A percentile compares a stretch with the other conserved stretches of the same genome.
Conservation (phyloP, 2,113 vertebrate genomes). For the Leptodactylus fuscus region DNA sequence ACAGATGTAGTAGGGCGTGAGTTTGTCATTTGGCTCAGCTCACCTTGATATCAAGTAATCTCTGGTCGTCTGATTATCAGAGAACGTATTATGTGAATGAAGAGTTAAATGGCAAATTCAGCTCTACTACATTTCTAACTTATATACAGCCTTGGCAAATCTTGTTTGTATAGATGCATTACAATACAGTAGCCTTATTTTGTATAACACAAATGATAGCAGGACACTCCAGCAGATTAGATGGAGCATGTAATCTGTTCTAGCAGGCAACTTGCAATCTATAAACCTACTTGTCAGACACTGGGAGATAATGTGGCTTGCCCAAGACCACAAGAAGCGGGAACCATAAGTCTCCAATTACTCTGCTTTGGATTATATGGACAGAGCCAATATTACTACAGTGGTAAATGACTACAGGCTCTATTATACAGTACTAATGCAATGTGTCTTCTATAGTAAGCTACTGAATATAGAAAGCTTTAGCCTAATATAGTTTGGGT, state of each 20-base stretch:
- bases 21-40: not conserved
- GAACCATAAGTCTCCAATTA: not conserved
- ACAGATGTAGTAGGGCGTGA: not conserved
- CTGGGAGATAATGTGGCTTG: not conserved
- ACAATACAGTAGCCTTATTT: not conserved
- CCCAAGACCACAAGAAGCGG: not conserved
- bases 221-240: slow-evolving; percentile 1
- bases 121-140: not conserved
- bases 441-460: not conserved
- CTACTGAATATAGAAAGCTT: not conserved
- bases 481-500: not conserved
- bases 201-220: no score
- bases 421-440: not conserved
- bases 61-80: not conserved
- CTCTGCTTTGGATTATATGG: not conserved
- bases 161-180: not conserved
- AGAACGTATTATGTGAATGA: not conserved
- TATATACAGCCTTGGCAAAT: not conserved
- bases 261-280: slow-evolving; percentile 14
- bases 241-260: not conserved
- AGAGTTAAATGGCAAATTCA: not conserved
- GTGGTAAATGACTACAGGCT: not conserved
- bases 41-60: not conserved
- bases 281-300: slow-evolving; percentile 16
- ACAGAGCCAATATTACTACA: not conserved